Evolutionary conservation across 2,797 vertebrate genomes (phyloP), one percentile per base, ranked within the genome.

Genomic region (Sebastes oblongus): DNA sequence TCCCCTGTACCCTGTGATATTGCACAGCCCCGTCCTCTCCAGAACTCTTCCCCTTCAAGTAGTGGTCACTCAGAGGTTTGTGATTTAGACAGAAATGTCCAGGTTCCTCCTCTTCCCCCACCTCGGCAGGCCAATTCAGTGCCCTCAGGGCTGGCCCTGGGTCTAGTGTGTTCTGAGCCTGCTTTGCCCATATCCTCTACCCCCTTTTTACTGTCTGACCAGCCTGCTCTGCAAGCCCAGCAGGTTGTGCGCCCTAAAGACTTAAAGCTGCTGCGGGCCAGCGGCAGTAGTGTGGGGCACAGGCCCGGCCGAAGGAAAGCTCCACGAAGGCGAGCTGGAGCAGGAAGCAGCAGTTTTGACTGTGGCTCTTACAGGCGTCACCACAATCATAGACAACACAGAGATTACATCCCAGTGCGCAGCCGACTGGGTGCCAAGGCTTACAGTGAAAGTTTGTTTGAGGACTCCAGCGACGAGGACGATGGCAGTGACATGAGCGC

Each of bases 191-290:
- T 96, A 79, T 95, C 94, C 29, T 95, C 95, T 2, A 82, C 94
- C 22, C 95, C 96, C 10, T 96, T 96, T 85, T 88, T 96, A 75
- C 86, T 96, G 73, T 91, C 95, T 2, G 96, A 97, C 70, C 94
- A 96, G 71, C 90, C 93, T 34, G 87, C 90, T 27, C 80, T 94
- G 83, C 95, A 95, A 71, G 82, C 93, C 0, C 96, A 97, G 90
- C 95, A 96, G 92, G 97, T 97, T 3, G 97, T 98, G 39, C 95
- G 97, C 55, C 97, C 97, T 46, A 98, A 98, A 92, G 97, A 97
- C 90, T 91, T 97, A 56, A 97, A 96, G 86, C 93, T 97, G 76
- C 93, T 97, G 78, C 96, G 96, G 86, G 93, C 95, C 22, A 79
- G 92, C 0, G 94, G 95, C 42, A 91, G 96, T 18, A 89, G 93